These are phyloP conservation scores for Apodemus agrarius DNA, from an alignment of 2,797 vertebrate species.

Conservation along the genomic window DNA sequence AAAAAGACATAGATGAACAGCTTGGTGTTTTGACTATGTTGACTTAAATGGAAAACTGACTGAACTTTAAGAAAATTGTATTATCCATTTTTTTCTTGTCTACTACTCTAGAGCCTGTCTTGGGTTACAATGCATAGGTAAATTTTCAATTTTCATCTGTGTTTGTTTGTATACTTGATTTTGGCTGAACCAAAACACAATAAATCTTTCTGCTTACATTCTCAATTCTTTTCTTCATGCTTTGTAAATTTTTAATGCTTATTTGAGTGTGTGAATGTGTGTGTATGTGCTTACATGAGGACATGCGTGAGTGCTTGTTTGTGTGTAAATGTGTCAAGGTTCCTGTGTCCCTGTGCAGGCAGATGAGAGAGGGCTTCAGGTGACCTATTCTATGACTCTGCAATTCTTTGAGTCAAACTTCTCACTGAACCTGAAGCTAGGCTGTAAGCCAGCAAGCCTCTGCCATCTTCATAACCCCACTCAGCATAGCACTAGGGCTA, in stretches of 20 bases:
- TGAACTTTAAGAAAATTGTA: neutral
- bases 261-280: neutral
- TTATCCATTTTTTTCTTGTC: neutral
- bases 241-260: neutral
- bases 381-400: neutral
- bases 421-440: neutral
- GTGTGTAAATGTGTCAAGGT: neutral
- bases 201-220: slow-evolving; percentile 15
- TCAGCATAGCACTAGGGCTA: neutral
- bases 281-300: neutral
- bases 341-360: neutral
- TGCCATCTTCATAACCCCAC: neutral
- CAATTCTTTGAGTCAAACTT: neutral
- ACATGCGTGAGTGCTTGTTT: neutral
- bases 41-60: neutral
- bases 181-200: neutral
- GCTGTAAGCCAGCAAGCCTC: neutral
- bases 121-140: neutral
- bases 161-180: neutral
- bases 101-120: neutral
- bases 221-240: neutral
- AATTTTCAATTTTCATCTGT: neutral
- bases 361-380: neutral
- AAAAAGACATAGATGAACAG: too few relatives aligned
- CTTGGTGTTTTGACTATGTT: neutral